Base-by-base conservation (phyloP, 2,113 vertebrate species). In the Cairina moschata region DNA sequence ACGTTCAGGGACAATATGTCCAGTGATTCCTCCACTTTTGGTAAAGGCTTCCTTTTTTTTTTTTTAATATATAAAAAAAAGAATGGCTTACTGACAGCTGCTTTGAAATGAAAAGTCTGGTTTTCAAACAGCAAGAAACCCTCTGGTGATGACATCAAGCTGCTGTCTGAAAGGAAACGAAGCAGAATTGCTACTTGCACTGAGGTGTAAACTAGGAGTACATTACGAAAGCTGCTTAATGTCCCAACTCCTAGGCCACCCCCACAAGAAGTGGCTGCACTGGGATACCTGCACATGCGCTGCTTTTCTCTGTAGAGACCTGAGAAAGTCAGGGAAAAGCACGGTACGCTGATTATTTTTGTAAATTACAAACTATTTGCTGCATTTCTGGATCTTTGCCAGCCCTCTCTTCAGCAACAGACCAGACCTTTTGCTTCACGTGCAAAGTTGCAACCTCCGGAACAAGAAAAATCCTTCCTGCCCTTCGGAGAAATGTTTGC, bases 291-390 rank as follows among this genome's bases (percentile, higher is more conserved):
- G 17, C 26, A 12, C 3, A 77, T 28, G 3, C 55, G 3, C 67
- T 23, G 59, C 60, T 23, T 20, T 44, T 44, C 63, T 34, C 63
- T 12, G 11, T 3, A 5, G 42, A 18, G 80, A 42, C 38, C 72
- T 13, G 34, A n/a, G 71, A 50, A 20, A 22, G 29, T 31, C 52
- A 40, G 67, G n/a, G 40, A 10, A 13, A 62, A n/a, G 5, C 0
- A 34, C 1, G 22, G 25, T 46, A 10, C 36, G n/a, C 8, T 7
- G 1, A 52, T 40, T 17, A 26, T 1, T 1, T 40, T 58, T 58
- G 79, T 44, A 52, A 77, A 72, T 8, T 9, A 25, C 4, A 28
- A 32, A 48, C 3, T 13, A 22, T 52, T 44, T 20, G 32, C 38
- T 82, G 4, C 20, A 0, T 17, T 52, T 44, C 55, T 25, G 68